Conservation (phyloP, 2,113 vertebrate species). For the Varanus salvator region DNA sequence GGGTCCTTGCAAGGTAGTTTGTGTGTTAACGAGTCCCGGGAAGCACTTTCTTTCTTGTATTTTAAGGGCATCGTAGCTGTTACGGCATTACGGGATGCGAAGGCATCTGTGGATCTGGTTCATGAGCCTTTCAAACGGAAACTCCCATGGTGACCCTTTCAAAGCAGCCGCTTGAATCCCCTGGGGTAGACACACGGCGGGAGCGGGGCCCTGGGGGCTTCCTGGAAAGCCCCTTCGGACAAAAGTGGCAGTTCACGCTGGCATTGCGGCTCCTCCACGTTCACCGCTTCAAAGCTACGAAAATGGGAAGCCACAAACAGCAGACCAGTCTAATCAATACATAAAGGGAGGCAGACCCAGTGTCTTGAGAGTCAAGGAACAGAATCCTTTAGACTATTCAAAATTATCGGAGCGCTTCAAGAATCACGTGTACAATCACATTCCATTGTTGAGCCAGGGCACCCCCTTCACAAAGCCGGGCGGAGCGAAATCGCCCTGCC, state of each 20-base stretch:
- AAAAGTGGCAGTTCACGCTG: background rate
- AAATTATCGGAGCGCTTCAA: background rate
- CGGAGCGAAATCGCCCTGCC: background rate
- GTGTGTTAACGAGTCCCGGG: no score
- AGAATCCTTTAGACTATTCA: background rate
- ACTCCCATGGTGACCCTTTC: fast-evolving
- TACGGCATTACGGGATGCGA: background rate
- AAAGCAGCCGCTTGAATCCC: background rate
- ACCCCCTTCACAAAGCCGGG: background rate
- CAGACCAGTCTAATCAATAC: background rate
- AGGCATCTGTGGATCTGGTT: background rate
- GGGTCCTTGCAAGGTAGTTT: background rate
- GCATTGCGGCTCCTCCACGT: background rate
- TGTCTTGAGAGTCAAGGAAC: background rate
- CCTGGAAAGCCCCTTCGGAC: background rate
- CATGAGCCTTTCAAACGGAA: no score
- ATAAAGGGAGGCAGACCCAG: background rate
- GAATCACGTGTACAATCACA: background rate
- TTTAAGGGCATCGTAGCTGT: background rate
- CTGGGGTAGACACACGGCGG: background rate
- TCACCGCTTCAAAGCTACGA: background rate
- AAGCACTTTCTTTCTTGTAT: background rate
- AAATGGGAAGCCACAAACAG: background rate
- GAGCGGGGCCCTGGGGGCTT: no score
- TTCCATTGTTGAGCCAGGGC: background rate